A percentile compares a stretch with the other conserved stretches of the same genome.
Conservation (phyloP, 2,797 vertebrate species). For the Huso huso region DNA sequence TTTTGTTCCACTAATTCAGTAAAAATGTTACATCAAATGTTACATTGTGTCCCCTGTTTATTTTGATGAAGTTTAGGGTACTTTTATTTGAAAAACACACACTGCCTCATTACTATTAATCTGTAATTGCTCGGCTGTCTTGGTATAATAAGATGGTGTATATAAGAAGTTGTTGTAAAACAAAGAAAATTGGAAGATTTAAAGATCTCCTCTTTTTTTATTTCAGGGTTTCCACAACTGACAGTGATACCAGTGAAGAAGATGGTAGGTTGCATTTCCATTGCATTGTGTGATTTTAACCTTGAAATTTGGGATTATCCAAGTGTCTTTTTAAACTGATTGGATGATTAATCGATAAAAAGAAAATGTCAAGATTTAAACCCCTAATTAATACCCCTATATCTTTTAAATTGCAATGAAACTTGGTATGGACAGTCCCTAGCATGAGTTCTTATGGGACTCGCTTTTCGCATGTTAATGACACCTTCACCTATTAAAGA, state of each 20-base stretch:
- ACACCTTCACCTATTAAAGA: too few relatives aligned
- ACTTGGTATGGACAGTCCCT: too few relatives aligned
- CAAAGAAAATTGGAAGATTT: background rate
- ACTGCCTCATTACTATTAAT: background rate
- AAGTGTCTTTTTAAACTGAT: background rate
- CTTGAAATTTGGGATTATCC: background rate
- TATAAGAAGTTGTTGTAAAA: background rate
- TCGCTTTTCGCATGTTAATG: too few relatives aligned
- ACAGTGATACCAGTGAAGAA: conserved; percentile 33
- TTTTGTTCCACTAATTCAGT: too few relatives aligned
- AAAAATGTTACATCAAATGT: too few relatives aligned
- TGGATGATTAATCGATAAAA: too few relatives aligned
- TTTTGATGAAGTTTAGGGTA: too few relatives aligned
- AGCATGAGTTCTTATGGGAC: too few relatives aligned
- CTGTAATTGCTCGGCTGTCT: background rate
- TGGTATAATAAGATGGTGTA: background rate
- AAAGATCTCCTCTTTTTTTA: conserved; percentile 8
- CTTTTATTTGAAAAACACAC: background rate
- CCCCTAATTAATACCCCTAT: too few relatives aligned
- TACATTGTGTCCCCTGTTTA: too few relatives aligned
- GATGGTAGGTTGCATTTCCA: conserved; percentile 43
- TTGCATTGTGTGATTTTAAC: background rate
- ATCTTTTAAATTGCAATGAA: too few relatives aligned
- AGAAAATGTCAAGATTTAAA: too few relatives aligned
- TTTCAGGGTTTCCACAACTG: conserved; percentile 37